Evolutionary conservation across 2,113 vertebrate species (phyloP), one percentile per base, ranked within the genome.

Genomic region (Xenotilapia flavipinnis): DNA sequence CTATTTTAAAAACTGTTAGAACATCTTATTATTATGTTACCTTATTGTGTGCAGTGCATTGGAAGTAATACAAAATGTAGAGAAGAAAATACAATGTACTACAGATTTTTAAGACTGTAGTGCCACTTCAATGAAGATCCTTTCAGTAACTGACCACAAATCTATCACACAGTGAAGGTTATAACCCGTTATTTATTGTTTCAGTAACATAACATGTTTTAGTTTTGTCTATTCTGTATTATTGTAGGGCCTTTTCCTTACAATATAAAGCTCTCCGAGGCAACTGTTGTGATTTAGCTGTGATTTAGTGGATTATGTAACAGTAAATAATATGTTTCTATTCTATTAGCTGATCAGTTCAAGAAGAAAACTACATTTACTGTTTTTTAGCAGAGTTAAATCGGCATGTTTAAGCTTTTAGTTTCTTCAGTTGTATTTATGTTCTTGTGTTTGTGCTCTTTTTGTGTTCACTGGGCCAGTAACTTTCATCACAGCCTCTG

Each of bases 251-350:
- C 26, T 9, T 31, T 31, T 31, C 5, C 56, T 60, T 60, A 60
- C 0, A 60, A 2, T 60, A 60, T 60, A 1, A 31, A 60, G 56
- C 56, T 60, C 5, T 60, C 15, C 1, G 28, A 17, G 26, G 8
- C 56, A 31, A 31, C 56, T 60, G 26, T 31, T 60, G 56, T 60
- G 14, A 60, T 60, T 60, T 31, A 58, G 8, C 56, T 17, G 8
- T 31, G 0, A 60, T 60, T 60, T 60, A 60, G 26, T 60, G 14
- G 0, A 60, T 60, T 60, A 0, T 60, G 31, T 38, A 0, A 68
- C 17, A 38, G 33, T 12, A 0, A 21, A 68, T n/a, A 8, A 38
- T 68, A n/a, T 38, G 33, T 65, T 65, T 38, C 60, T 36, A n/a
- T 36, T 65, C 33, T 38, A 21, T 38, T 21, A 68, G 36, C 5